Evolutionary conservation across 2,113 vertebrate species (phyloP), one percentile per base, ranked within the genome.

Genomic region (Glaucomys volans): DNA sequence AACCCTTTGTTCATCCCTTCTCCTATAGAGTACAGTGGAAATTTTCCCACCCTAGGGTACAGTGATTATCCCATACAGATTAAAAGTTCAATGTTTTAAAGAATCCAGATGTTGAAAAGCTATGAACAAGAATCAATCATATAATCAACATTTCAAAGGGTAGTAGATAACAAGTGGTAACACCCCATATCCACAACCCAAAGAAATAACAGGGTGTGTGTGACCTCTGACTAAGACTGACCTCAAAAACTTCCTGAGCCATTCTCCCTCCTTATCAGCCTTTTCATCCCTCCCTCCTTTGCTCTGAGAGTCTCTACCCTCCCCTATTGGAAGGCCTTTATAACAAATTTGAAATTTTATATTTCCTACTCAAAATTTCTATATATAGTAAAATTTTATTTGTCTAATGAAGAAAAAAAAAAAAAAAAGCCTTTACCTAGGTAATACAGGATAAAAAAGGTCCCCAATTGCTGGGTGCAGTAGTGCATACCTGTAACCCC

Each of bases 131-230:
- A 84, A 93, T 44, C 96, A 94, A 54, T 83, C 83, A 80, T 54
- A 75, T 97, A 95, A 96, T 94, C 93, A 82, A 92, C 87, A 95
- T 94, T 95, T 97, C 95, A 95, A 96, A 98, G 87, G 72, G 62
- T 93, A 84, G 50, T 5, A 97, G 94, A 97, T 96, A 97, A 87
- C 95, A 86, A 90, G 54, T 44, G 67, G 89, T 91, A 91, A 95
- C 94, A 95, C 87, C 96, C 75, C 92, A 87, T 1, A n/a, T 96
- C 90, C 89, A 96, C 97, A 94, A 88, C 93, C 84, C 85, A 75
- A 95, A 97, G 88, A 95, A 97, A 96, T 83, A 95, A 93, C 92
- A 97, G 93, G 94, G 95, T 96, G 86, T 89, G 95, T 96, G 86
- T 89, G 74, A 89, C 88, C 89, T 96, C 96, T 92, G 95, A 97